Conservation (phyloP, 2,888 invertebrate species). For the Mythimna ferrago region DNA sequence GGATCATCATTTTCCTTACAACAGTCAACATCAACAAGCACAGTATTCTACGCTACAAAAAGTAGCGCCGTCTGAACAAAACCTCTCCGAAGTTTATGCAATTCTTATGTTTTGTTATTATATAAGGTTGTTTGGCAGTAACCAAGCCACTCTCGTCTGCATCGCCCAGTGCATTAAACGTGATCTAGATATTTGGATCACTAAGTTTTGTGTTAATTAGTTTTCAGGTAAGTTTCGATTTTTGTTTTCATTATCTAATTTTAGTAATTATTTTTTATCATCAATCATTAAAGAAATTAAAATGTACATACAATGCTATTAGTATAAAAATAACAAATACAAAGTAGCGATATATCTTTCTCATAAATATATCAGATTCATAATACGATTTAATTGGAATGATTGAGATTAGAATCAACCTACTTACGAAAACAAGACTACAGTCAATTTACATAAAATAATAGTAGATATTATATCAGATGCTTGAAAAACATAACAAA, state of each 20-base stretch:
- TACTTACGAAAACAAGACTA: not conserved
- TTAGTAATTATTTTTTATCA: not conserved
- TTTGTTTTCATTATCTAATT: conserved; percentile 1
- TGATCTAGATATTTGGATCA: conserved; percentile 70
- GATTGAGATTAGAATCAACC: too few relatives aligned
- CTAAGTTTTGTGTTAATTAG: conserved; percentile 55
- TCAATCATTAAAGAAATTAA: not conserved
- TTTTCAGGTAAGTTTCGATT: conserved; percentile 72
- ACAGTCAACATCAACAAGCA: not conserved
- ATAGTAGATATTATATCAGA: not conserved
- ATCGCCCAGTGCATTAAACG: conserved; percentile 84
- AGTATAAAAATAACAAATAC: not conserved
- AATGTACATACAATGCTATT: not conserved
- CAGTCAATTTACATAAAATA: not conserved
- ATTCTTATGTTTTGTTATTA: conserved; percentile 89
- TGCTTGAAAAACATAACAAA: not conserved
- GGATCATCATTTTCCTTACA: not conserved
- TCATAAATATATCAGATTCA: too few relatives aligned
- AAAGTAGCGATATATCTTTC: too few relatives aligned
- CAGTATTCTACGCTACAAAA: not conserved
- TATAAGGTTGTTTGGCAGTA: conserved; percentile 85
- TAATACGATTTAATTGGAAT: too few relatives aligned
- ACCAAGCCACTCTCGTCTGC: conserved; percentile 80
- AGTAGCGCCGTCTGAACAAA: conserved; percentile 37
- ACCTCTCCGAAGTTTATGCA: conserved; percentile 85